Conservation (phyloP, 2,888 invertebrate genomes). For the Dryocosmus kuriphilus region DNA sequence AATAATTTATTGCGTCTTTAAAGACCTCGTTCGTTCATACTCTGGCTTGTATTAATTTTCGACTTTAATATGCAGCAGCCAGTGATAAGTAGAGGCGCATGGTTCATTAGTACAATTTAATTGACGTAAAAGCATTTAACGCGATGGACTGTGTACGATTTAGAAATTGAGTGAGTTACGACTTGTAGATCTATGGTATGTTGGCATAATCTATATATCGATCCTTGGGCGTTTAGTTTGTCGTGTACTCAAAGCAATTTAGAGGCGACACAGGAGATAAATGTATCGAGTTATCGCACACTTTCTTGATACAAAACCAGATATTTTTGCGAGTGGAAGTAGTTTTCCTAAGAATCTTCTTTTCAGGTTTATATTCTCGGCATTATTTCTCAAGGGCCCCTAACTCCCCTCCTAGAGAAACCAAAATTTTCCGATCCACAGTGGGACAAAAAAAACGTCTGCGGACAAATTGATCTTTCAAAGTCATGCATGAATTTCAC, state of each 20-base stretch:
- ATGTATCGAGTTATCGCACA: background rate
- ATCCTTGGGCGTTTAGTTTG: background rate
- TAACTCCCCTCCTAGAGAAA: too few species aligned
- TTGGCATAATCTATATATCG: background rate
- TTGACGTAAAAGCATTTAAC: slow-evolving; percentile 37
- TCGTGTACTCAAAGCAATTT: background rate
- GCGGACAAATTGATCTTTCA: too few species aligned
- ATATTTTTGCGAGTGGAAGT: background rate
- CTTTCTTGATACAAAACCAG: background rate
- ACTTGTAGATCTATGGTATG: slow-evolving; percentile 35
- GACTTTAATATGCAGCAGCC: slow-evolving; percentile 23
- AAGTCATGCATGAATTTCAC: too few species aligned
- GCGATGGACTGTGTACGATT: slow-evolving; percentile 37
- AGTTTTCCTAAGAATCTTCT: background rate
- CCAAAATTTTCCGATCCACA: too few species aligned
- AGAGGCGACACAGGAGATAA: background rate
- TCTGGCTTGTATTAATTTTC: slow-evolving; percentile 28
- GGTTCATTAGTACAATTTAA: slow-evolving; percentile 38
- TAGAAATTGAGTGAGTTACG: slow-evolving; percentile 35
- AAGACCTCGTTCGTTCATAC: slow-evolving; percentile 8
- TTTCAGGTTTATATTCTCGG: too few species aligned
- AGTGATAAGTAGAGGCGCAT: slow-evolving; percentile 28
- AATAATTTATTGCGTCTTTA: slow-evolving; percentile 35
- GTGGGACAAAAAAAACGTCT: too few species aligned
- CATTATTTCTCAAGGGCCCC: too few species aligned